Base-by-base conservation (phyloP, 1,140 invertebrate species). In the Laupala kohalensis region DNA sequence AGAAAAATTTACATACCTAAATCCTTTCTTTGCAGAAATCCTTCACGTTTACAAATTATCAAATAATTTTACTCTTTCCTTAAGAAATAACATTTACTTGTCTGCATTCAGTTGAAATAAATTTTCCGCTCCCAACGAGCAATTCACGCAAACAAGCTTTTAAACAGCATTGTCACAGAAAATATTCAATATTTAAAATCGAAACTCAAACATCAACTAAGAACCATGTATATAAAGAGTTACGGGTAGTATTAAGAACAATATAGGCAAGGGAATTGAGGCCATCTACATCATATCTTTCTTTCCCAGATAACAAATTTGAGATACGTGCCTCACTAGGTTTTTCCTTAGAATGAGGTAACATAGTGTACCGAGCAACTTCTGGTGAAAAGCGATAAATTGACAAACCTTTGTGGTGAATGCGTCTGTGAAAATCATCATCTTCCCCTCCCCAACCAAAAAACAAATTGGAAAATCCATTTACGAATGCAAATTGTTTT, bases 391-490 rank as follows among this genome's bases (percentile, higher is more conserved):
- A 92, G 74, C 92, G 84, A 74, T 85, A 87, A 15, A 92, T 82
- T 75, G 84, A 80, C 19, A 87, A 79, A 26, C 84, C 80, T 73
- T 82, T 77, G 63, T 79, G 75, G 27, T 81, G 77, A 53, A 92
- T 77, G 62, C 90, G 80, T 62, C 78, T 82, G 75, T 88, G 92
- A 77, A 97, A 89, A 80, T 98, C 95, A 82, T 96, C 94, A 81
- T 96, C 93, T 82, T 96, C 93, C 62, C 91, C 93, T 71, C 88
- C 92, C 91, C 91, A 94, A 0, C 92, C 94, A 84, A 88, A 94
- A 81, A 92, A 96, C 26, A 87, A 80, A 82, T 96, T 97, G 15
- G 93, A 94, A 85, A 96, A 97, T 3, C 96, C 96, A 83, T 98
- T 98, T 3, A 94, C 88, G 74, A 81, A 79, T 72, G 87, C 83